These are phyloP conservation scores for Dascillus cervinus DNA, from an alignment of 2,888 invertebrate genomes.

Conservation along the genomic window DNA sequence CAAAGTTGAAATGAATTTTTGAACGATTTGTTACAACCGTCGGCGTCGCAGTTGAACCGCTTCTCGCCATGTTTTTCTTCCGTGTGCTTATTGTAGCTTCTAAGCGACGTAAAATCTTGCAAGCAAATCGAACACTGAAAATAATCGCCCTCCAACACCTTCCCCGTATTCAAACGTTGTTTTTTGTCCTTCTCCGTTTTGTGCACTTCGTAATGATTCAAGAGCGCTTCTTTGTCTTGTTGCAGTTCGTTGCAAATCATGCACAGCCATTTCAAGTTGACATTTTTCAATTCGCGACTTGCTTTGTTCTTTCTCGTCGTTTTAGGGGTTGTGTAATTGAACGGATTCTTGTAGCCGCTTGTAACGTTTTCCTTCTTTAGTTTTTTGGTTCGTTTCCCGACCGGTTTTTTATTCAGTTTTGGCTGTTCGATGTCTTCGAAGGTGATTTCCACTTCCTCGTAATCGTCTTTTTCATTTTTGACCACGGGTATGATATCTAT, in stretches of 20 bases:
- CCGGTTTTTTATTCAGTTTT: neutral
- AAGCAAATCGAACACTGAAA: conserved; percentile 25
- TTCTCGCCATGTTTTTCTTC: conserved; percentile 23
- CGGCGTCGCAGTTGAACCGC: conserved; percentile 14
- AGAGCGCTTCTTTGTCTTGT: conserved; percentile 17
- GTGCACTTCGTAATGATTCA: conserved; percentile 22
- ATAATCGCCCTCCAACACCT: conserved; percentile 13
- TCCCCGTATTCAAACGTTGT: conserved; percentile 3
- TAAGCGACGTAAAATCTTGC: conserved; percentile 26
- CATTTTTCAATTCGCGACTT: conserved; percentile 6
- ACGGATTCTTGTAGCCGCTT: conserved; percentile 18
- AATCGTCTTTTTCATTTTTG: conserved; percentile 1
- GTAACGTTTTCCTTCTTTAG: neutral
- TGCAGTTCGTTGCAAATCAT: conserved; percentile 19
- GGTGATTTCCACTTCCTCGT: conserved; percentile 1
- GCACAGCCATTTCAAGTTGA: conserved; percentile 18
- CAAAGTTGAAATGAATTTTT: conserved; percentile 21
- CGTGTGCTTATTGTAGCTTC: conserved; percentile 29
- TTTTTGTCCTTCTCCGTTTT: conserved; percentile 16
- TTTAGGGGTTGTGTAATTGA: conserved; percentile 13
- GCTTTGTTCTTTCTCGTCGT: conserved; percentile 5
- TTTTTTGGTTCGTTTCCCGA: neutral
- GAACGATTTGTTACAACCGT: conserved; percentile 24
- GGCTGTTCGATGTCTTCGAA: neutral
- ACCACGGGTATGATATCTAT: conserved; percentile 17